Conservation (phyloP, 2,113 vertebrate species). For the Columbina picui region DNA sequence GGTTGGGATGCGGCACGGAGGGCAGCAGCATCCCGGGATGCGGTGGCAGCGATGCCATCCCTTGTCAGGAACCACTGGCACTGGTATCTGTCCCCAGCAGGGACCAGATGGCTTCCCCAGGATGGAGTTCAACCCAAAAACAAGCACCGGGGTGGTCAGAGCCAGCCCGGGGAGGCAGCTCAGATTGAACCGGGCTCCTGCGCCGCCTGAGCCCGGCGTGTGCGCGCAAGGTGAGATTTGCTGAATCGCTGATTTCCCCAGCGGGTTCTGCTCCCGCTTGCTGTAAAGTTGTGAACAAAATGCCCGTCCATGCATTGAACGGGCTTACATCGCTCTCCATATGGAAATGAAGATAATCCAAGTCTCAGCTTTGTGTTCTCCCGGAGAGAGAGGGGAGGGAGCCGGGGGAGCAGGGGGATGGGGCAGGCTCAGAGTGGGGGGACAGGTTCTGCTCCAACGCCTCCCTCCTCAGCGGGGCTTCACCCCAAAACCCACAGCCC, state of each 20-base stretch:
- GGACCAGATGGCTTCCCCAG: not conserved
- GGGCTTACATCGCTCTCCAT: constrained; percentile 84
- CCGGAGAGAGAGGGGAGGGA: not conserved
- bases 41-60: accelerated
- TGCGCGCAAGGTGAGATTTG: constrained; percentile 64
- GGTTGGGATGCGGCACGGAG: not conserved
- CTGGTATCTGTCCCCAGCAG: accelerated
- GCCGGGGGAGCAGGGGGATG: not conserved
- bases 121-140: not conserved
- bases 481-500: not conserved
- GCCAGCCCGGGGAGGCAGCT: not conserved
- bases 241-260: constrained; percentile 76
- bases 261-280: constrained; percentile 71
- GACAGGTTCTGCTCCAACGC: not conserved
- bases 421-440: not conserved
- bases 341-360: constrained; percentile 86
- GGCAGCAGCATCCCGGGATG: not conserved
- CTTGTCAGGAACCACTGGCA: accelerated
- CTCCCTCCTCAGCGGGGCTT: not conserved
- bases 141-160: not conserved
- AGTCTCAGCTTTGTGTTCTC: constrained; percentile 78
- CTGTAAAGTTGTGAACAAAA: constrained; percentile 84
- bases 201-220: constrained; percentile 28
- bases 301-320: constrained; percentile 80
- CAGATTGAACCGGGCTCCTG: not conserved